Conservation (phyloP, 2,113 vertebrate genomes). For the Cacatua alba region DNA sequence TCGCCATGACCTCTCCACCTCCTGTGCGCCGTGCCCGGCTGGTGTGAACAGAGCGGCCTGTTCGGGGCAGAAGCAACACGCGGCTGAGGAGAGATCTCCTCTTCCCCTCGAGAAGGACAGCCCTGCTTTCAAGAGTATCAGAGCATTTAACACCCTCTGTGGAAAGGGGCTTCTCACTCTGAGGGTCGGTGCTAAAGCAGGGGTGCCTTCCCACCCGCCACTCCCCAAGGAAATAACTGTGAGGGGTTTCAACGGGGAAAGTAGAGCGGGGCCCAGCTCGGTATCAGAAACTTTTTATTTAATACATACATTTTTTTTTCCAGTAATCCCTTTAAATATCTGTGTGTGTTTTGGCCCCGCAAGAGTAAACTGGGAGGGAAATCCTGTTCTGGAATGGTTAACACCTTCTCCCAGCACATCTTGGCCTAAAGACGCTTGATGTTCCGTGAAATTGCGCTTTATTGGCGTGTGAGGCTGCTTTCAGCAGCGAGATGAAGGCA, state of each 20-base stretch:
- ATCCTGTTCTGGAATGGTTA: neutral
- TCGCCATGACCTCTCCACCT: fast-evolving
- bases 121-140: neutral
- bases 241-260: fast-evolving
- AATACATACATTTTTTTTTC: fast-evolving
- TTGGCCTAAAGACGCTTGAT: fast-evolving
- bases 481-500: fast-evolving
- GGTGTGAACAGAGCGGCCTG: neutral
- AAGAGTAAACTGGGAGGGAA: neutral
- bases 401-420: fast-evolving
- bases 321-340: neutral
- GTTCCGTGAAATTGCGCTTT: neutral
- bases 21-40: fast-evolving
- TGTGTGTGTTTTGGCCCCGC: fast-evolving
- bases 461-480: fast-evolving
- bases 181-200: neutral
- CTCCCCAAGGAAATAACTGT: neutral
- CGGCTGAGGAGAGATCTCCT: neutral
- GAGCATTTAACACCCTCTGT: fast-evolving
- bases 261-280: fast-evolving
- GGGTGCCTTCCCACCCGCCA: fast-evolving
- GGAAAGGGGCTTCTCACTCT: neutral
- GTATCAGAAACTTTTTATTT: fast-evolving
- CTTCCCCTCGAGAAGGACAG: neutral
- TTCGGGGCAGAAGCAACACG: too few species aligned